Evolutionary conservation across 2,113 vertebrate species (phyloP).

Genomic region (Anarrhichthys ocellatus): DNA sequence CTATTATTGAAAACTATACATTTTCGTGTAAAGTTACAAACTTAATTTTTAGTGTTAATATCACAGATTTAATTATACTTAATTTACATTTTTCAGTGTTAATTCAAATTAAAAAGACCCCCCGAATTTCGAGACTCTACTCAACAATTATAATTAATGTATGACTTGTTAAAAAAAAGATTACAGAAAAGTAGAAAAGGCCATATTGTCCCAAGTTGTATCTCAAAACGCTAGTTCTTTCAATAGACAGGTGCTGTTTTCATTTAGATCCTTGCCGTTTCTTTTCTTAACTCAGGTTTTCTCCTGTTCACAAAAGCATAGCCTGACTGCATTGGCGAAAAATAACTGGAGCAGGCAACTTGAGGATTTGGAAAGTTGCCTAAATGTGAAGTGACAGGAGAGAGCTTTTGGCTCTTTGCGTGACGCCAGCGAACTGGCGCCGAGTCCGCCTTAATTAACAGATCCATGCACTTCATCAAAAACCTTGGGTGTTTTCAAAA

Average conservation of each 20-base stretch:
- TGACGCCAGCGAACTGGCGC: slow-evolving; percentile 89
- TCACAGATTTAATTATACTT: too few relatives aligned
- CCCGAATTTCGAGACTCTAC: neutral
- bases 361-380: slow-evolving; percentile 73
- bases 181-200: neutral
- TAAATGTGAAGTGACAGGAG: slow-evolving; percentile 93
- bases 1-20: neutral
- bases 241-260: neutral
- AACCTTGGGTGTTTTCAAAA: neutral
- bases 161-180: neutral
- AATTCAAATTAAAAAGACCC: too few relatives aligned
- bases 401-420: slow-evolving; percentile 86
- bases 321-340: slow-evolving; percentile 1
- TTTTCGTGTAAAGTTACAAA: too few relatives aligned
- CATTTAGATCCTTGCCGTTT: neutral
- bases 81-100: neutral
- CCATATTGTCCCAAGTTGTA: neutral
- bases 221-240: neutral
- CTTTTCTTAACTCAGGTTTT: neutral
- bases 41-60: too few relatives aligned
- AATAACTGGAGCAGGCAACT: slow-evolving; percentile 54
- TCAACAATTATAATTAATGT: neutral
- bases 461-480: slow-evolving; percentile 78
- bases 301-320: neutral
- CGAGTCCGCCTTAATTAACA: slow-evolving; percentile 84